These are phyloP conservation scores for Agrotis exclamationis DNA, from an alignment of 2,888 invertebrate species.

Conservation along the genomic window DNA sequence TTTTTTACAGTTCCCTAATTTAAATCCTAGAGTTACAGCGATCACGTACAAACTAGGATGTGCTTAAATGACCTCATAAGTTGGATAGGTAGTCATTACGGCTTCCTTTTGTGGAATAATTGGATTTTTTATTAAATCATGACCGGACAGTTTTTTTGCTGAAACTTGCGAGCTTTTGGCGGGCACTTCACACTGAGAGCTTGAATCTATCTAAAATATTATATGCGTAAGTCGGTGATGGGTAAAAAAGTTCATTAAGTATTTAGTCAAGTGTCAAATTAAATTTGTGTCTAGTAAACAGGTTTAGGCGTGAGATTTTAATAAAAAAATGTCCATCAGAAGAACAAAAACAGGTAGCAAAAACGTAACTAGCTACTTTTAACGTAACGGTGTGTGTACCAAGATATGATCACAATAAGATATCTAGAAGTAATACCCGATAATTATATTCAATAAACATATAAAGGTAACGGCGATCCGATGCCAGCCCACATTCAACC, in stretches of 20 bases:
- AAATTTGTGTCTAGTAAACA: constrained; percentile 17
- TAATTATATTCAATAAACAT: constrained; percentile 76
- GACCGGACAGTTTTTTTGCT: constrained; percentile 63
- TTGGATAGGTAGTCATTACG: constrained; percentile 67
- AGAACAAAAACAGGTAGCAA: constrained; percentile 31
- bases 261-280: constrained; percentile 32
- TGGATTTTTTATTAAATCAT: constrained; percentile 71
- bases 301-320: constrained; percentile 10
- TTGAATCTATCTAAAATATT: constrained; percentile 41
- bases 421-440: constrained; percentile 62
- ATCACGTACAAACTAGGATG: constrained; percentile 71
- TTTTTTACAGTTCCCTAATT: constrained; percentile 48
- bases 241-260: constrained; percentile 27
- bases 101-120: constrained; percentile 71
- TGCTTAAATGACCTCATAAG: constrained; percentile 65
- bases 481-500: constrained; percentile 53
- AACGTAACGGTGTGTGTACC: constrained; percentile 41
- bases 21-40: constrained; percentile 51
- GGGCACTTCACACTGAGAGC: constrained; percentile 35
- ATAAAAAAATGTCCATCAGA: constrained; percentile 6
- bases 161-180: constrained; percentile 49
- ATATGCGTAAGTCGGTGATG: constrained; percentile 20
- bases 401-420: constrained; percentile 51
- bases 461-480: constrained; percentile 68
- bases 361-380: constrained; percentile 34